These are phyloP conservation scores for Aleiodes sp. DNA, from an alignment of 1,140 invertebrate genomes.

Conservation along the genomic window DNA sequence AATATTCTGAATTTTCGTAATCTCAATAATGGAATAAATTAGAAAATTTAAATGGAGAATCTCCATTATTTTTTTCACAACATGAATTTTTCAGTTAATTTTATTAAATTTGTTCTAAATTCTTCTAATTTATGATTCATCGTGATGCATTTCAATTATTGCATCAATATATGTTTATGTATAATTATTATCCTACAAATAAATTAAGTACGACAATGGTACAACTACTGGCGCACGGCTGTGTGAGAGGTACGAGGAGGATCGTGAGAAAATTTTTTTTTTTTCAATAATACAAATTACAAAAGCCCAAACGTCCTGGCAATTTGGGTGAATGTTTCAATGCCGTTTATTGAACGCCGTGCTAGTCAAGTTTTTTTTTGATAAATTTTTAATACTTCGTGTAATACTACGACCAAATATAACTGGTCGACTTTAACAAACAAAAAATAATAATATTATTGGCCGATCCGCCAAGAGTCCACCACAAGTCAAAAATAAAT, in stretches of 20 bases:
- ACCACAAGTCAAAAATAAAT: constrained; percentile 19
- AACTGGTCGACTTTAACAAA: not conserved
- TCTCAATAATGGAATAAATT: no score
- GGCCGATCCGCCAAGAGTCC: constrained; percentile 11
- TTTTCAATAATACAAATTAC: not conserved
- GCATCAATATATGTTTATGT: not conserved
- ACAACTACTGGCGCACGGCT: constrained; percentile 32
- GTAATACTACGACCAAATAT: constrained; percentile 5
- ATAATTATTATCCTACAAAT: constrained; percentile 21
- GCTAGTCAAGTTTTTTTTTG: not conserved
- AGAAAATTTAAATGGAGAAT: no score
- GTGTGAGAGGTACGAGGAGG: constrained; percentile 5
- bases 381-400: constrained; percentile 10
- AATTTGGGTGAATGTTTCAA: not conserved
- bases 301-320: not conserved
- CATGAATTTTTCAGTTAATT: no score
- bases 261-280: not conserved
- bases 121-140: no score
- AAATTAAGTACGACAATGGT: constrained; percentile 36
- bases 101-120: no score
- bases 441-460: not conserved
- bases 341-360: not conserved
- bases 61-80: no score
- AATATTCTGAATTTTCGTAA: no score
- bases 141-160: not conserved